Evolutionary conservation across 2,888 invertebrate genomes (phyloP), one percentile per base, ranked within the genome.

Genomic region (Lasius platythorax): DNA sequence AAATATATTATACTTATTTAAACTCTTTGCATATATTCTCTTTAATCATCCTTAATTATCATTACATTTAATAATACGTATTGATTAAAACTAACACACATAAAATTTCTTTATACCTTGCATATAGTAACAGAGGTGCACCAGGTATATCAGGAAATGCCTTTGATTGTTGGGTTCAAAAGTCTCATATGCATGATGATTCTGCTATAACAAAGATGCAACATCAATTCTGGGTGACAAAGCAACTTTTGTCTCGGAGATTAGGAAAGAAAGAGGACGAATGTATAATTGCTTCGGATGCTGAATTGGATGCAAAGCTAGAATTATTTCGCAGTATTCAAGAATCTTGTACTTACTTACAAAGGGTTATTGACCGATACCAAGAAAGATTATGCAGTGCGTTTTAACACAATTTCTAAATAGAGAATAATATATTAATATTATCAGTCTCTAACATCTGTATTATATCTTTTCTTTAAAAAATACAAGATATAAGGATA

Each of bases 151-250:
- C 94, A 6, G 95, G 95, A 12, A 93, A 92, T 82, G 90, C 94
- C 46, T 96, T 96, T 87, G 96, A 96, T 90, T 95, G 95, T n/a
- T 95, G 95, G 94, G 95, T 96, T 50, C 96, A 96, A 82, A 95
- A 95, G 76, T 94, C 95, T 58, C 95, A 96, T 82, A 82, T 92
- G 40, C 90, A 92, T 2, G 92, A 93, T 40, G 94, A 95, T 82
- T 96, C 96, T 30, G 92, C 96, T 9, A 94, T 96, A 12, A 95
- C 95, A 28, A 97, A 96, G 94, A 97, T 99, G 97, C 98, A 99
- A 95, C 98, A 99, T 95, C 99, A 99, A 91, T 99, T 98, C 95
- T 99, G 99, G 99, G 98, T 99, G 82, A 99, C 99, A 9, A 99
- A 99, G 95, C 99, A 99, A 95, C 97, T 98, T 83, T 97, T 99